Evolutionary conservation across 1,140 invertebrate genomes (phyloP), one percentile per base, ranked within the genome.

Genomic region (Neodiprion fabricii): DNA sequence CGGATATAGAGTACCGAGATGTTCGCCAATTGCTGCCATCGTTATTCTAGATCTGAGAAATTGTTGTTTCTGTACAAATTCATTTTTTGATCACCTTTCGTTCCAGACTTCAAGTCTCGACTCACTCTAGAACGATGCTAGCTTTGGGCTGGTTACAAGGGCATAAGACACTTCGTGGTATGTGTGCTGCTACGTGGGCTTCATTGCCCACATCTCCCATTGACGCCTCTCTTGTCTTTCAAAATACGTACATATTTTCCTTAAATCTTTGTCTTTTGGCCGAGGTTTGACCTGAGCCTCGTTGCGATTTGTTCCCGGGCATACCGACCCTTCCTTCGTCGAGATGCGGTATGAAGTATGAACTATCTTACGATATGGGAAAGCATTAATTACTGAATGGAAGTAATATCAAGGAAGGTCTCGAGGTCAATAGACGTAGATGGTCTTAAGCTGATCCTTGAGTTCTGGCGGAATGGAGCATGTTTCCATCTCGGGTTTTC

Each of bases 381-480:
- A 83, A 85, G 77, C 81, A 80, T 84, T 74, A 79, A 80, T 82
- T 76, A 79, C 75, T 67, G 75, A 79, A 70, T 82, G 81, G 81
- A 82, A 84, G 79, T 77, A 74, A 78, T 66, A 67, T 77, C 47
- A 80, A 73, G 17, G 71, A 75, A 50, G 70, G 68, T 49, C 49
- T 67, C 71, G 70, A 65, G 67, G 76, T 92, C 90, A 96, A 89
- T 96, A 96, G 79, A 96, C 95, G 87, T 96, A 96, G 81, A 96
- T 96, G 83, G 95, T 93, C 87, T 96, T 96, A 65, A 96, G 90
- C 88, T 96, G 95, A 78, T 95, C 94, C 86, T 95, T 94, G 75
- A 96, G 90, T 88, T 96, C 95, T 48, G 94, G 93, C 73, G 95
- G 94, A 89, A 96, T 95, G 81, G 93, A 94, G 89, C 95, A 95